These are phyloP conservation scores for Loriculus beryllinus DNA, from an alignment of 2,797 vertebrate genomes.

Conservation along the genomic window DNA sequence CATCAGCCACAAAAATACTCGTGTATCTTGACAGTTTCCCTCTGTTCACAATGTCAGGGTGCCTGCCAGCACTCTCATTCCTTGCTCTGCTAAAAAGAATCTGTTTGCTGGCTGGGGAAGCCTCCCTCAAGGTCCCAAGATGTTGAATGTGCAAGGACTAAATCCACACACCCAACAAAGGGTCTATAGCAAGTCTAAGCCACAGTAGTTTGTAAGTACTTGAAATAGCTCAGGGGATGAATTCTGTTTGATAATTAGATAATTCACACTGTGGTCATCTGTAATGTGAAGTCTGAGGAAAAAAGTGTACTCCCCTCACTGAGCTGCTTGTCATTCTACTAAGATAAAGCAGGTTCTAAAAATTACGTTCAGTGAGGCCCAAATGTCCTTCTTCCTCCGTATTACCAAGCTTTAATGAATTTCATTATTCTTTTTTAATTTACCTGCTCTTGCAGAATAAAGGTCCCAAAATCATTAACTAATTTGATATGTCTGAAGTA, in stretches of 20 bases:
- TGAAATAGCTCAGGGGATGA: not conserved
- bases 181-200: not conserved
- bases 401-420: slow-evolving; percentile 72
- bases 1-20: not conserved
- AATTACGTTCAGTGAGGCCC: slow-evolving; percentile 19
- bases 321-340: not conserved
- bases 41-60: not conserved
- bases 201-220: not conserved
- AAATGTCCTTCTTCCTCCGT: slow-evolving; percentile 40
- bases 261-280: slow-evolving; percentile 14
- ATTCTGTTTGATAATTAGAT: not conserved
- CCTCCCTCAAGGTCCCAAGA: too few species aligned
- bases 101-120: not conserved
- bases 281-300: not conserved
- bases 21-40: not conserved
- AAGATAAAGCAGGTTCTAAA: slow-evolving; percentile 51
- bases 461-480: slow-evolving; percentile 80
- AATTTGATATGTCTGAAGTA: slow-evolving; percentile 78
- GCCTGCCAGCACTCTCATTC: not conserved
- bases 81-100: not conserved
- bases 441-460: slow-evolving; percentile 74
- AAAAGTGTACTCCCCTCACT: not conserved
- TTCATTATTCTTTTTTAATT: slow-evolving; percentile 79
- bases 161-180: not conserved
- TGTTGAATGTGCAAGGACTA: not conserved